phyloP scores from a whole-genome alignment of 2,113 vertebrate genomes.

The Aphelocoma coerulescens region DNA sequence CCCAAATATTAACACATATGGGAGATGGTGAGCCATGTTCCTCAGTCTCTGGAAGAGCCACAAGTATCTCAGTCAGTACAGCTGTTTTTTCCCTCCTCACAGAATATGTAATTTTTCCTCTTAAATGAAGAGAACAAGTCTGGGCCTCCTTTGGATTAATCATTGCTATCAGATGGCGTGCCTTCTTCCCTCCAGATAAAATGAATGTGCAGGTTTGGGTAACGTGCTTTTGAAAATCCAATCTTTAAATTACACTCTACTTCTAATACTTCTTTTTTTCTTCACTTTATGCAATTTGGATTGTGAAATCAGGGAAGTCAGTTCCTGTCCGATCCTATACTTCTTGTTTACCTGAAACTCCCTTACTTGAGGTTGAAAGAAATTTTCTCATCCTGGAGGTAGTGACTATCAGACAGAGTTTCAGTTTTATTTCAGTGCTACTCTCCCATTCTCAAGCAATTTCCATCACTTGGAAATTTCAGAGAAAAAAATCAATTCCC shows the following conservation, averaged over 20 bases:
- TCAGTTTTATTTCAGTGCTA: background rate
- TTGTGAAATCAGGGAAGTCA: background rate
- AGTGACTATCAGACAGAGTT: background rate
- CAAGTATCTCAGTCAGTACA: background rate
- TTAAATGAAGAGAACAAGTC: conserved; percentile 15
- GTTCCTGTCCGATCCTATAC: background rate
- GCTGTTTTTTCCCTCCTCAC: background rate
- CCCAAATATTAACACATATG: background rate
- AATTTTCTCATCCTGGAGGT: background rate
- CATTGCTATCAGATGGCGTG: conserved; percentile 16
- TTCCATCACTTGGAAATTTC: background rate
- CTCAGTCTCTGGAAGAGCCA: background rate
- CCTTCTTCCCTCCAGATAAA: conserved; percentile 1
- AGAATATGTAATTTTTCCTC: background rate
- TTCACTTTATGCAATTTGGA: background rate
- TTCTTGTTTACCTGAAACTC: background rate
- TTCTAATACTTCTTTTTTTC: background rate
- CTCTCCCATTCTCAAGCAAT: background rate
- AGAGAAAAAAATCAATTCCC: background rate
- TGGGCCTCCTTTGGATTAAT: conserved; percentile 38
- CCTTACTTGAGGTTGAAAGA: background rate
- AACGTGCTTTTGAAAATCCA: conserved; percentile 17
- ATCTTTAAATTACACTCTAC: conserved; percentile 32
- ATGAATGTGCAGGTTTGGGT: conserved; percentile 3
- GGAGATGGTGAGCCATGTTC: background rate